Evolutionary conservation across 2,797 vertebrate genomes (phyloP), one percentile per base, ranked within the genome.

Genomic region (Halcyon smyrnensis): DNA sequence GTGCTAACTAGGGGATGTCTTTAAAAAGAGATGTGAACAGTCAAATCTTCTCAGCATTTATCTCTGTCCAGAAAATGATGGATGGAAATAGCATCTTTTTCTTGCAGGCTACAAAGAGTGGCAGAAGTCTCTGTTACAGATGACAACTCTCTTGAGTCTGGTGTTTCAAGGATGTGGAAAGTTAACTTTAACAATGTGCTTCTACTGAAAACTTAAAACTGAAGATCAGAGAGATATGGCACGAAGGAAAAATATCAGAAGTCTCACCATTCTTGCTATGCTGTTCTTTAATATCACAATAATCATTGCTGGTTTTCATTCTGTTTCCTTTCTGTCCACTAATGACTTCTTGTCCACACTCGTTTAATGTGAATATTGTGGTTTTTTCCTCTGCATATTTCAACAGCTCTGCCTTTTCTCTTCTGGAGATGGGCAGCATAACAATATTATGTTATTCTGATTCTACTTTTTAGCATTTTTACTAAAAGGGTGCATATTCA

Each of bases 1-100:
- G 14, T 59, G 75, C 65, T 83, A 96, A 83, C 81, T 83, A 87
- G 75, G 57, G 83, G 81, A 71, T 78, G 46, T 48, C 63, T 85
- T 96, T 95, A 75, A 94, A 94, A 93, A 25, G 82, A 74, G 65
- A 39, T 51, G 63, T 48, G 79, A 91, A 64, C 85, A 86, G 62
- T 93, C 75, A 92, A 64, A 87, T 71, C 68, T 74, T 95, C 93
- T 79, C 71, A 91, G 77, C 63, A 6, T 84, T 48, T 20, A 28
- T 56, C 70, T 75, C n/a, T 46, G 45, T 84, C 12, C 63, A 41
- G 90, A 74, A 84, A 69, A 64, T 15, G 15, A 68, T 3, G 24
- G 32, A 86, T 90, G 46, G 43, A 39, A 59, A 19, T 15, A 57
- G 27, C 50, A 69, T 59, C 53, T n/a, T 71, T 68, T 85, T 56